Conservation (phyloP, 2,888 invertebrate genomes). For the Timema podura region DNA sequence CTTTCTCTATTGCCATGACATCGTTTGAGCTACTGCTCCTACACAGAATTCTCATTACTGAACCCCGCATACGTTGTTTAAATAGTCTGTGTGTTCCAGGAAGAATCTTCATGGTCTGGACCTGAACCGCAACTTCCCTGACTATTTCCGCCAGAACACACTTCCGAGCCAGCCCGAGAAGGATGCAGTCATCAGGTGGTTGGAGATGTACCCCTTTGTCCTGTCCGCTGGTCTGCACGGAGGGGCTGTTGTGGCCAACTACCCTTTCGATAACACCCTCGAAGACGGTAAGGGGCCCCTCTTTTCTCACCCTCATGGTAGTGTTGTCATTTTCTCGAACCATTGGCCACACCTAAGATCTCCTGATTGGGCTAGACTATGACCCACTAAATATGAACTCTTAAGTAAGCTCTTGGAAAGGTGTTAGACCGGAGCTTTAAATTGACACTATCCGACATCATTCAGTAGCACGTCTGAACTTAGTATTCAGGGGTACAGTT, state of each 20-base stretch:
- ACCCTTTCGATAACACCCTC: constrained; percentile 60
- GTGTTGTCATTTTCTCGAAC: neutral
- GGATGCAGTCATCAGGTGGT: constrained; percentile 56
- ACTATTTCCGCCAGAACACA: constrained; percentile 36
- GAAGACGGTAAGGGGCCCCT: constrained; percentile 39
- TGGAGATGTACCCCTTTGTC: constrained; percentile 53
- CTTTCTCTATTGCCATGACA: too few species aligned
- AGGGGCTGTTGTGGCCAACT: constrained; percentile 64
- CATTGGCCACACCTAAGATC: too few species aligned
- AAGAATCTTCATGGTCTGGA: constrained; percentile 40
- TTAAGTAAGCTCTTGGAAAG: too few species aligned
- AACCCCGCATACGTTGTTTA: neutral
- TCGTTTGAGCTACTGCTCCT: too few species aligned
- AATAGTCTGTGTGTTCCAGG: constrained; percentile 36
- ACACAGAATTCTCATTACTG: too few species aligned
- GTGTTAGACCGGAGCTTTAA: too few species aligned
- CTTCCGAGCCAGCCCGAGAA: constrained; percentile 53
- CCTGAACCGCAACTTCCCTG: constrained; percentile 62
- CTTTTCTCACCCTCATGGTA: neutral
- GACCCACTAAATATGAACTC: too few species aligned
- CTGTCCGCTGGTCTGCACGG: constrained; percentile 62
- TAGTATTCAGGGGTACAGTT: too few species aligned
- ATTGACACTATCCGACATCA: too few species aligned
- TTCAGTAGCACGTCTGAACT: too few species aligned
- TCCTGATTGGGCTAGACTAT: too few species aligned